Percentiles rank a stretch among this genome's conserved stretches.
Evolutionary conservation across 2,888 invertebrate genomes (phyloP).

Genomic region (Cephalotes varians): DNA sequence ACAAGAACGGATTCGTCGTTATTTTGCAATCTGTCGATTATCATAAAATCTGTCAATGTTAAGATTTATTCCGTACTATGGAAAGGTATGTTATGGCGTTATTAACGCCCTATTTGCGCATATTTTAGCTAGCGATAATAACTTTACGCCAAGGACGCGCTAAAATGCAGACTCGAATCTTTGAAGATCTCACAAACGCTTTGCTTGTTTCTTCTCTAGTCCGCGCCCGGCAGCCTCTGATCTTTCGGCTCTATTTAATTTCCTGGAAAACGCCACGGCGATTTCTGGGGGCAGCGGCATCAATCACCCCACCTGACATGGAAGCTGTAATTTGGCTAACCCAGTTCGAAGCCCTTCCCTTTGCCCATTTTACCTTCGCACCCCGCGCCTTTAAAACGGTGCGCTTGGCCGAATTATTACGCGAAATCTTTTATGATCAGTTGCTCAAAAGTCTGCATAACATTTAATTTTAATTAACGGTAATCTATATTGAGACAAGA

Average conservation of each 20-base stretch:
- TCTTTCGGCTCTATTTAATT: constrained; percentile 81
- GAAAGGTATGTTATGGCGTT: constrained; percentile 53
- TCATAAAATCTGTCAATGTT: constrained; percentile 66
- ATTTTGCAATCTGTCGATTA: constrained; percentile 9
- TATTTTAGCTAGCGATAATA: constrained; percentile 65
- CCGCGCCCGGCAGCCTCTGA: constrained; percentile 61
- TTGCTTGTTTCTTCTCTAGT: constrained; percentile 18
- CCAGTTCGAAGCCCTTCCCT: constrained; percentile 69
- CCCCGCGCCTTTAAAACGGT: constrained; percentile 55
- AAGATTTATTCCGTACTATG: constrained; percentile 64
- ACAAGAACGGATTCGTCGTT: background rate
- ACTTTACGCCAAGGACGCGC: constrained; percentile 68
- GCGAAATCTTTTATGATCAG: constrained; percentile 78
- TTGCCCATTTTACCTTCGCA: constrained; percentile 71
- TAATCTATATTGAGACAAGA: background rate
- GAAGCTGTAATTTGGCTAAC: constrained; percentile 85
- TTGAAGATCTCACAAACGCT: constrained; percentile 44
- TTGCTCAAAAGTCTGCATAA: constrained; percentile 70
- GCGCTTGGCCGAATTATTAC: constrained; percentile 73
- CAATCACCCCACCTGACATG: constrained; percentile 84
- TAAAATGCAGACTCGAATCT: constrained; percentile 64
- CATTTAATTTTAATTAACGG: no score
- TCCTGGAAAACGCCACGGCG: constrained; percentile 82
- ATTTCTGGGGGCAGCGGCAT: constrained; percentile 78
- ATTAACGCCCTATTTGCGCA: constrained; percentile 77